Percentiles rank a stretch among this genome's conserved stretches.
These are phyloP conservation scores for Forbesichthys papilliferus DNA, from an alignment of 2,113 vertebrate species.

Conservation along the genomic window DNA sequence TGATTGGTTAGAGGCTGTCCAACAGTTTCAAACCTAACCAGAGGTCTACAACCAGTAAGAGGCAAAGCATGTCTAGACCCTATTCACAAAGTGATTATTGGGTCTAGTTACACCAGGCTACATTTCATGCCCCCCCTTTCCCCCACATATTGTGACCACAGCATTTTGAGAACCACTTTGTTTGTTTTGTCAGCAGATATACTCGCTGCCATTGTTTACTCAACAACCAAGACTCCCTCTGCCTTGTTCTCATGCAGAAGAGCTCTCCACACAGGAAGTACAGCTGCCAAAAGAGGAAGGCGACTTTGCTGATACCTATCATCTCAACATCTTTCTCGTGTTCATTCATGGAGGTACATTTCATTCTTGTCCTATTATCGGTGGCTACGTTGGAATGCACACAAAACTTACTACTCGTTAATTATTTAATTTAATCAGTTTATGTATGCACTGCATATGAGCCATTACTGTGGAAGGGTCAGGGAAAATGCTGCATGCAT, in stretches of 20 bases:
- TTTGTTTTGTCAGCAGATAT: conserved; percentile 26
- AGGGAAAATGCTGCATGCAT: no score
- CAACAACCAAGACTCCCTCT: conserved; percentile 55
- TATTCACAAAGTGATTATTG: no score
- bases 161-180: neutral
- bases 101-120: no score
- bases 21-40: no score
- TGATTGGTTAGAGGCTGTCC: no score
- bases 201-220: conserved; percentile 43
- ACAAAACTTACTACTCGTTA: neutral
- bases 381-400: conserved; percentile 1
- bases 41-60: no score
- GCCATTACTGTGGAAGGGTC: no score
- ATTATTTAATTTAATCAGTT: no score
- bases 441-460: no score
- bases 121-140: no score
- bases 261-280: conserved; percentile 59
- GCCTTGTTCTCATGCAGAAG: conserved; percentile 21
- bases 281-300: conserved; percentile 62
- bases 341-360: conserved; percentile 34
- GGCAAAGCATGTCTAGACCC: no score
- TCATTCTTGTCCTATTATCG: conserved; percentile 8
- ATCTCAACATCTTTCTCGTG: conserved; percentile 53
- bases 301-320: conserved; percentile 60
- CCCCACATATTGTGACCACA: no score